These are phyloP conservation scores for Tor tambroides DNA, from an alignment of 2,113 vertebrate genomes.

Conservation along the genomic window DNA sequence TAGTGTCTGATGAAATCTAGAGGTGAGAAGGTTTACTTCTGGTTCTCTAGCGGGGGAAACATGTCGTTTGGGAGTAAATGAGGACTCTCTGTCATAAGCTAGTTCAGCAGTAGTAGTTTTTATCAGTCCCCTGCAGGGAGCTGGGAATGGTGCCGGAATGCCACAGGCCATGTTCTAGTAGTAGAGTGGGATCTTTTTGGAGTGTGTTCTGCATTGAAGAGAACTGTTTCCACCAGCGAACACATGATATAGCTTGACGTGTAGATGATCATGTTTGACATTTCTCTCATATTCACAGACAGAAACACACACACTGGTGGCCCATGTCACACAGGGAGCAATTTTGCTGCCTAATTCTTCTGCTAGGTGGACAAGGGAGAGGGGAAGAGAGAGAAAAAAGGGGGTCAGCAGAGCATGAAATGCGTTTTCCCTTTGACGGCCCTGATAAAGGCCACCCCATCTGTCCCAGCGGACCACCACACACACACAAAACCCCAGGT, in stretches of 20 bases:
- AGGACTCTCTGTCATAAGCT: background rate
- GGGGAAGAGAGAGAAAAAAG: constrained; percentile 55
- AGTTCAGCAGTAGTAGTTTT: background rate
- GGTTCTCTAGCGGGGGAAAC: background rate
- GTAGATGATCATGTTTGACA: constrained; percentile 16
- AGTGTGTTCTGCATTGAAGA: background rate
- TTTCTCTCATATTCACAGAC: constrained; percentile 23
- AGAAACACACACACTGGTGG: constrained; percentile 18
- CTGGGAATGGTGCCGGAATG: background rate
- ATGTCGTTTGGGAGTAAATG: background rate
- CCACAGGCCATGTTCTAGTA: constrained; percentile 25
- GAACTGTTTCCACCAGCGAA: background rate
- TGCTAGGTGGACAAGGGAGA: constrained; percentile 43
- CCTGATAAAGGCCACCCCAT: constrained; percentile 71
- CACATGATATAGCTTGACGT: constrained; percentile 11
- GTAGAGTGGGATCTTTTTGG: background rate
- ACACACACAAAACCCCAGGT: background rate
- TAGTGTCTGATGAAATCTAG: background rate
- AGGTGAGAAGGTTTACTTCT: background rate
- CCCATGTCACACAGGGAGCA: constrained; percentile 52
- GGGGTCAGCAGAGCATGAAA: constrained; percentile 66
- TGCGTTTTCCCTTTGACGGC: constrained; percentile 72
- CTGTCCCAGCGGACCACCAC: constrained; percentile 51
- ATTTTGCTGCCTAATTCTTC: constrained; percentile 65
- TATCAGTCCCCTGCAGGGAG: background rate